phyloP scores from a whole-genome alignment of 2,113 vertebrate species.

The Acanthochromis polyacanthus region DNA sequence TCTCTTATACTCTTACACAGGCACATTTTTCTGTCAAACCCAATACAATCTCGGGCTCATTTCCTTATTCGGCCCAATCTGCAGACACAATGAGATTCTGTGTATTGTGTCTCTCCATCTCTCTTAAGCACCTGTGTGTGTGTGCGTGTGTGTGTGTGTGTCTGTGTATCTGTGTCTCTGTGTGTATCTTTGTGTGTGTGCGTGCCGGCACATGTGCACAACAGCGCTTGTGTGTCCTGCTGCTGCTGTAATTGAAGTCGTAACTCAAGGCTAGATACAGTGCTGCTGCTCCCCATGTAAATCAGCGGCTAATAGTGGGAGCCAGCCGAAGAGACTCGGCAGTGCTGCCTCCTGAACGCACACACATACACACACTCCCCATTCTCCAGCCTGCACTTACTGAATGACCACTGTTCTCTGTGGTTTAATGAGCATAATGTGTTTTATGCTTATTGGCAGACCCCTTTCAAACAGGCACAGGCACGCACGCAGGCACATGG shows the following conservation, averaged over 20 bases:
- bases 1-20: slow-evolving; percentile 13
- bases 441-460: slow-evolving; percentile 61
- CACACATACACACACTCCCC: slow-evolving; percentile 19
- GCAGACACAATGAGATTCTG: slow-evolving; percentile 64
- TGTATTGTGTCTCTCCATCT: slow-evolving; percentile 64
- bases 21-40: slow-evolving; percentile 63
- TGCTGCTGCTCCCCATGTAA: slow-evolving; percentile 73
- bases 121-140: slow-evolving; percentile 51
- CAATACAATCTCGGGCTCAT: slow-evolving; percentile 66
- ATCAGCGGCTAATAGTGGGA: slow-evolving; percentile 71
- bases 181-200: background rate
- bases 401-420: slow-evolving; percentile 57
- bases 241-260: slow-evolving; percentile 80
- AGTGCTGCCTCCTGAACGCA: slow-evolving; percentile 39
- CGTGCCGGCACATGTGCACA: background rate
- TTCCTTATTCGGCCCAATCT: slow-evolving; percentile 63
- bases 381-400: slow-evolving; percentile 34
- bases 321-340: slow-evolving; percentile 44
- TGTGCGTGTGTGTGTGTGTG: slow-evolving; percentile 20
- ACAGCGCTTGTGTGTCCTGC: slow-evolving; percentile 39
- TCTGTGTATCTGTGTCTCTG: slow-evolving; percentile 15
- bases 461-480: slow-evolving; percentile 30
- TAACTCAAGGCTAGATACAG: slow-evolving; percentile 73
- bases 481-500: slow-evolving; percentile 6
- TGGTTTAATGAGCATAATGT: slow-evolving; percentile 66